A percentile compares a stretch with the other conserved stretches of the same genome.
These are phyloP conservation scores for Syngnathus acus DNA, from an alignment of 2,797 vertebrate species.

Conservation along the genomic window DNA sequence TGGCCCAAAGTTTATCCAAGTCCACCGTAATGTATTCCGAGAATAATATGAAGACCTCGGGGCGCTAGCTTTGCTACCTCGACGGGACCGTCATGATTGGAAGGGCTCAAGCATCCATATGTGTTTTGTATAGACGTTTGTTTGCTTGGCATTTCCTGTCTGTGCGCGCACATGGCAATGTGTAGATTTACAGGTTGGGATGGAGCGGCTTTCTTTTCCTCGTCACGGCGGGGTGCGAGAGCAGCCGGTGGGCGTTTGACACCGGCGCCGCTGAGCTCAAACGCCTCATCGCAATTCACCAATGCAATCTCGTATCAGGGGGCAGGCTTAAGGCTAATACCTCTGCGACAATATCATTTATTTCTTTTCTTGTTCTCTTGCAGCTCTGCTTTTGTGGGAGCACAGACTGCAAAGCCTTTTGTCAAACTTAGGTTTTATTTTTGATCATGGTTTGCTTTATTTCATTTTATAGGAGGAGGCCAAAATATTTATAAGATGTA, in stretches of 20 bases:
- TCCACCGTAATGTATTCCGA: not conserved
- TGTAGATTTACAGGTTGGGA: slow-evolving; percentile 93
- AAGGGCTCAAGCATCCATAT: slow-evolving; percentile 67
- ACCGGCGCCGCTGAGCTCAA: slow-evolving; percentile 90
- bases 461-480: slow-evolving; percentile 19
- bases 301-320: slow-evolving; percentile 83
- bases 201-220: slow-evolving; percentile 73
- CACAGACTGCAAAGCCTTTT: slow-evolving; percentile 83
- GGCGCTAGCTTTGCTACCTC: not conserved
- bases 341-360: slow-evolving; percentile 97
- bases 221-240: slow-evolving; percentile 68
- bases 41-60: not conserved
- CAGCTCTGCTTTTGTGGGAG: slow-evolving; percentile 84
- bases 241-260: slow-evolving; percentile 82
- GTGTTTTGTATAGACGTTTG: slow-evolving; percentile 74
- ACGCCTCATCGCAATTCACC: slow-evolving; percentile 97
- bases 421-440: slow-evolving; percentile 77
- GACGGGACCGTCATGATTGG: slow-evolving; percentile 39
- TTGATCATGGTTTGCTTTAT: slow-evolving; percentile 10
- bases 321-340: slow-evolving; percentile 92
- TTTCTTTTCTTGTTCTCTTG: slow-evolving; percentile 82
- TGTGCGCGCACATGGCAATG: slow-evolving; percentile 92
- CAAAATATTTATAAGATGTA: slow-evolving; percentile 57
- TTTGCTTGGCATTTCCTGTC: slow-evolving; percentile 84
- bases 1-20: not conserved